These are phyloP conservation scores for Yoshiicerus persimilis DNA, from an alignment of 1,140 invertebrate species.

Conservation along the genomic window DNA sequence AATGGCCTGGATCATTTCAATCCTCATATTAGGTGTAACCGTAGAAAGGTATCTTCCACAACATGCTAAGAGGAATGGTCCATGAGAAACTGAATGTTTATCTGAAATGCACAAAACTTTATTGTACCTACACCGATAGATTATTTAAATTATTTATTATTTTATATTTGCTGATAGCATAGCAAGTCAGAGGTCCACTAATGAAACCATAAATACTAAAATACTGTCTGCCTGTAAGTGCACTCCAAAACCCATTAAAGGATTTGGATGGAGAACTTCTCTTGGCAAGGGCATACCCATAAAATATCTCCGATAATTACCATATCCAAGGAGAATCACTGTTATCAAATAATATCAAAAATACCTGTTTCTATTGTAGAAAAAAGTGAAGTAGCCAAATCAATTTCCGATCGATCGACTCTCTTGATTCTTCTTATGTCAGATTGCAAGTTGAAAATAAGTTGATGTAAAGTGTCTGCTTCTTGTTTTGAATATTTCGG, in stretches of 20 bases:
- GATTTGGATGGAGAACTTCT: too few species aligned
- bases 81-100: neutral
- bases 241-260: too few species aligned
- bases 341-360: neutral
- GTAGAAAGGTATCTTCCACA: neutral
- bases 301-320: neutral
- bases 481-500: too few species aligned
- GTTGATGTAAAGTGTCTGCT: constrained; percentile 26
- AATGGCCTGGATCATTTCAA: neutral
- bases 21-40: neutral
- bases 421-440: constrained; percentile 14
- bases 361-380: neutral
- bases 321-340: neutral
- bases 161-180: neutral
- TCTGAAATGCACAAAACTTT: neutral
- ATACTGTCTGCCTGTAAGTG: too few species aligned
- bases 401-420: neutral
- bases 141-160: neutral
- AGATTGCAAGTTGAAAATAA: neutral
- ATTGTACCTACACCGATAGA: neutral
- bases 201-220: too few species aligned
- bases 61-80: neutral
- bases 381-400: neutral
- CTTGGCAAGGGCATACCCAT: too few species aligned
- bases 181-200: neutral